Evolutionary conservation across 2,797 vertebrate species (phyloP), one percentile per base, ranked within the genome.

Genomic region (Aphelocoma californica): DNA sequence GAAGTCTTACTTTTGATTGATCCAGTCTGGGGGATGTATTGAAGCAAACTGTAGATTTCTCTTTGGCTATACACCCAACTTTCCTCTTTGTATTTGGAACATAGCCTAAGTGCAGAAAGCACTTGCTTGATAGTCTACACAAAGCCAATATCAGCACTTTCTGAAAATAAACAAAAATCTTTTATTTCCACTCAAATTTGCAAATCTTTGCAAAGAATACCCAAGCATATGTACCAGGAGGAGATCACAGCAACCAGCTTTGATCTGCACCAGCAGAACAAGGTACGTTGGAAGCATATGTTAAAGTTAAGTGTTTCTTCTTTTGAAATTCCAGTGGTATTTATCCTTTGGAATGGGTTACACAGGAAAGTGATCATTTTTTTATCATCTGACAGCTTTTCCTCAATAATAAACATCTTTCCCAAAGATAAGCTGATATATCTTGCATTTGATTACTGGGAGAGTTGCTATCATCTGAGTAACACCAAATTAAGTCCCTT

Each of bases 1-100:
- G 25, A 48, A 72, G 50, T 67, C 88, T 95, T 77, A 67, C 34
- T 70, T 92, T 69, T 87, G 74, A 93, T 69, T 79, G 86, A 94
- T 79, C 66, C 36, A 24, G 47, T 78, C 83, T 84, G 51, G 62
- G 9, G 50, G 20, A 75, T 44, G 44, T 36, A 70, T 0, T 71
- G 74, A 84, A 83, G 21, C 26, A 81, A 17, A 44, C n/a, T 45
- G 40, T 21, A 83, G 47, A 29, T 75, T 90, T 88, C 19, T 72
- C 28, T 88, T 93, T 74, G 54, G 70, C 83, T 62, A 15, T 50
- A n/a, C 58, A 92, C 20, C 13, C 54, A 81, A 26, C 31, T 78
- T 94, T 75, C 31, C 86, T 93, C 24, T 78, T 79, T 66, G 14
- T 31, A 56, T 85, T 87, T 94, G 86, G 83, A 93, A 66, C 25